Evolutionary conservation across 2,797 vertebrate genomes (phyloP).

Genomic region (Dicrostonyx torquatus): DNA sequence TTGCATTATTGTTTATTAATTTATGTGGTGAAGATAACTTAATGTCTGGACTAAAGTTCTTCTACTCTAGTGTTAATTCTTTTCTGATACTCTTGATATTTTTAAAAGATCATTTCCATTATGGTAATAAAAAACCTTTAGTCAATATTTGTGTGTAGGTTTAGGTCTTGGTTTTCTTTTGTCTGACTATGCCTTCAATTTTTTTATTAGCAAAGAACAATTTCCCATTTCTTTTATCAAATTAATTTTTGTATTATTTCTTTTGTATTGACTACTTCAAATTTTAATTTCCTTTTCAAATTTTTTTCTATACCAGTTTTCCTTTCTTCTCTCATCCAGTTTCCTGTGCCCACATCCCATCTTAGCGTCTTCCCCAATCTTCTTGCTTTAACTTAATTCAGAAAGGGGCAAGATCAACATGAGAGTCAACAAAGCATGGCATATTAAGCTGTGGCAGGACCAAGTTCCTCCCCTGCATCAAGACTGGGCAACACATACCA

Average conservation of each 20-base stretch:
- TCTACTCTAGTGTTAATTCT: background rate
- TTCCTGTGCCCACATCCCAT: background rate
- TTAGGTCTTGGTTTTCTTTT: background rate
- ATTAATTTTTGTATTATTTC: background rate
- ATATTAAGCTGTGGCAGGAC: background rate
- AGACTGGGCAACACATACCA: background rate
- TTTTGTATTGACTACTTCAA: background rate
- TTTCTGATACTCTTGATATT: background rate
- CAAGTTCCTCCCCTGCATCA: background rate
- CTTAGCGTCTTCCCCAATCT: too few relatives aligned
- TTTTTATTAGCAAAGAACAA: background rate
- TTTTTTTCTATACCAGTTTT: background rate
- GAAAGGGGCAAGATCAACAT: background rate
- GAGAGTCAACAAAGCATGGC: background rate
- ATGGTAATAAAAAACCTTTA: background rate
- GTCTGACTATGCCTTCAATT: background rate
- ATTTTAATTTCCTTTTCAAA: background rate
- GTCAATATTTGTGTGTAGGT: background rate
- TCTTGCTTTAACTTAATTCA: background rate
- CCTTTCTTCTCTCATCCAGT: background rate
- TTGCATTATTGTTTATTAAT: background rate
- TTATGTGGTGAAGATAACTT: background rate
- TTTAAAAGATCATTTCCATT: background rate
- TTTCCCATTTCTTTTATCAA: background rate
- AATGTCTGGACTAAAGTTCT: background rate